Evolutionary conservation across 2,888 invertebrate species (phyloP).

Genomic region (Oscheius myriophilus): DNA sequence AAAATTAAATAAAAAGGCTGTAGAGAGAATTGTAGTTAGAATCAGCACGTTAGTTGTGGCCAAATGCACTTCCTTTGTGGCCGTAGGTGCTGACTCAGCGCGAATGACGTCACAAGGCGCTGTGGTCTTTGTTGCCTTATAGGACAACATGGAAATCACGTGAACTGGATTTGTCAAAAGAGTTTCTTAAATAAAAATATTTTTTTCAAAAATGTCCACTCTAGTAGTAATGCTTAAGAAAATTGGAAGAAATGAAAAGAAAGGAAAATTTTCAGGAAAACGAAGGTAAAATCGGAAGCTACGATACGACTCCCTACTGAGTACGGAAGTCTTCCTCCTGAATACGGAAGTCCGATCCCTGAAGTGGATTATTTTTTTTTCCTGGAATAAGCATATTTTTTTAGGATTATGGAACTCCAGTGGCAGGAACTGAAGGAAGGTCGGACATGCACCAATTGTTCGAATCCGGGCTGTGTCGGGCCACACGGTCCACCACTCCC

Average conservation of each 20-base stretch:
- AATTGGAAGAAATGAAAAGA: neutral
- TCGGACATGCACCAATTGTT: slow-evolving; percentile 54
- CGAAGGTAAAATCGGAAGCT: slow-evolving; percentile 39
- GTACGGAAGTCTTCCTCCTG: slow-evolving; percentile 53
- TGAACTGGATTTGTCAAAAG: too few species aligned
- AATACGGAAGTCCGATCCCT: slow-evolving; percentile 53
- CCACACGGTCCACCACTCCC: too few species aligned
- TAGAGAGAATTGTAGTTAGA: too few species aligned
- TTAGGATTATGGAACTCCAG: slow-evolving; percentile 51
- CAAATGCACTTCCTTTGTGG: too few species aligned
- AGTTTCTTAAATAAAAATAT: neutral
- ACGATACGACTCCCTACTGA: slow-evolving; percentile 59
- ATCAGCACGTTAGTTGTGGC: too few species aligned
- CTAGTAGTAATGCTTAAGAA: neutral
- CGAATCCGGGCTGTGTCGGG: slow-evolving; percentile 9
- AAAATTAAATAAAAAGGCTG: too few species aligned
- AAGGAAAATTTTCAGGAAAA: slow-evolving; percentile 33
- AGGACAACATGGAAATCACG: too few species aligned
- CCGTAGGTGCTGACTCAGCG: too few species aligned
- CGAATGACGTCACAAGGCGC: neutral
- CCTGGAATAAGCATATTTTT: too few species aligned
- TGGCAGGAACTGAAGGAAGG: slow-evolving; percentile 52
- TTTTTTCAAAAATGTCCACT: too few species aligned
- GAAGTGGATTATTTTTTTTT: slow-evolving; percentile 7
- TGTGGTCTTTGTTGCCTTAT: neutral